phyloP scores from a whole-genome alignment of 2,888 invertebrate species.

The Argyresthia albistria region DNA sequence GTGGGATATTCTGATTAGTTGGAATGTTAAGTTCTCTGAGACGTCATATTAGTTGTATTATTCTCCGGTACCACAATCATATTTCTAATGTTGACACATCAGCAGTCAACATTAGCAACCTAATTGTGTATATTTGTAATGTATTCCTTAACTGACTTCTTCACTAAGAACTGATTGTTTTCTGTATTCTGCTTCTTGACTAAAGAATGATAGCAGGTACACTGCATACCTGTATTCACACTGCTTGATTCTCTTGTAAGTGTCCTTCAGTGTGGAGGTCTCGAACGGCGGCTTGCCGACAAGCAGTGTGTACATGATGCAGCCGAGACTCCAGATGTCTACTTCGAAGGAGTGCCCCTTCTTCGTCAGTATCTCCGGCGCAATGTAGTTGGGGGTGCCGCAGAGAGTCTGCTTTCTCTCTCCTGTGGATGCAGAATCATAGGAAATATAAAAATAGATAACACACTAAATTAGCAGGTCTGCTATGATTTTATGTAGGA shows the following conservation, averaged over 20 bases:
- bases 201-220: too few species aligned
- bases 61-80: too few species aligned
- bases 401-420: conserved; percentile 94
- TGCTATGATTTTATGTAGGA: neutral
- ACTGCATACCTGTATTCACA: conserved; percentile 88
- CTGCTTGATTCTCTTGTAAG: conserved; percentile 94
- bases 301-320: conserved; percentile 97
- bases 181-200: too few species aligned
- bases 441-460: conserved; percentile 7
- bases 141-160: too few species aligned
- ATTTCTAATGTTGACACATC: too few species aligned
- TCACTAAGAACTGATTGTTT: too few species aligned
- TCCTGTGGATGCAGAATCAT: conserved; percentile 32
- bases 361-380: conserved; percentile 97
- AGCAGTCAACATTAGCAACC: too few species aligned
- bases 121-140: too few species aligned
- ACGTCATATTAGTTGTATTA: too few species aligned
- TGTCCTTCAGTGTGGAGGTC: conserved; percentile 94
- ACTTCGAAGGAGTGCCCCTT: conserved; percentile 99
- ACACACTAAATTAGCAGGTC: neutral
- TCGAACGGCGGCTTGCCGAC: conserved; percentile 99
- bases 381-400: conserved; percentile 99
- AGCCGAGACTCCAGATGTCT: conserved; percentile 99
- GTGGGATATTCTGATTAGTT: too few species aligned
- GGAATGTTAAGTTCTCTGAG: too few species aligned